phyloP scores from a whole-genome alignment of 2,888 invertebrate genomes.

The Eretmocerus hayati region DNA sequence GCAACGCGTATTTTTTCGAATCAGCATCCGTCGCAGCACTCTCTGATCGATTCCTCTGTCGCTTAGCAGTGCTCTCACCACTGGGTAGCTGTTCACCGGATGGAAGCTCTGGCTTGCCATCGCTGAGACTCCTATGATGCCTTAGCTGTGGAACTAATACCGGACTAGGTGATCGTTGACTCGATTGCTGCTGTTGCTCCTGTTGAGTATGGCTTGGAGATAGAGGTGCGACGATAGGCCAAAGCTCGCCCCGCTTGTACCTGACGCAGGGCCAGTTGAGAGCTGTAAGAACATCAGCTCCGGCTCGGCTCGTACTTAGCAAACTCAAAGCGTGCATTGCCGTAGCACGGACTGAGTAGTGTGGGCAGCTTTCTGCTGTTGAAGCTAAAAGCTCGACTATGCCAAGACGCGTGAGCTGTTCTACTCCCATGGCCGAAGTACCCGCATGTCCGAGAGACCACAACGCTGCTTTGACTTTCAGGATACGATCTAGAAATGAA shows the following conservation, averaged over 20 bases:
- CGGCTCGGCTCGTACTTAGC: constrained; percentile 74
- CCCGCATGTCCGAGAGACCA: constrained; percentile 86
- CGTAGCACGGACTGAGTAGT: constrained; percentile 84
- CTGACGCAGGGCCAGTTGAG: constrained; percentile 42
- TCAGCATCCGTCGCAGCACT: constrained; percentile 45
- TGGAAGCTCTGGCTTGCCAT: constrained; percentile 39
- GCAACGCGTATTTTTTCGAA: constrained; percentile 34
- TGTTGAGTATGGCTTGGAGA: background rate
- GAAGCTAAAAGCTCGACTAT: constrained; percentile 50
- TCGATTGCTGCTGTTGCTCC: background rate
- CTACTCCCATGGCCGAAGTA: constrained; percentile 68
- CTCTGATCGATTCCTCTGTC: constrained; percentile 43
- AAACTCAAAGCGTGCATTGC: constrained; percentile 84
- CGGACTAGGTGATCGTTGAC: constrained; percentile 37
- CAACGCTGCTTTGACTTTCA: constrained; percentile 77
- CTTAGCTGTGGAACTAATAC: constrained; percentile 20
- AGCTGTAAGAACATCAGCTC: constrained; percentile 63
- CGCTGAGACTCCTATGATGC: constrained; percentile 43
- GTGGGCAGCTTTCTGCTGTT: constrained; percentile 73
- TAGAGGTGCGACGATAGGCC: constrained; percentile 36
- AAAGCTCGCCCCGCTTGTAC: constrained; percentile 40
- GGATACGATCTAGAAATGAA: constrained; percentile 44
- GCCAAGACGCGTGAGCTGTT: constrained; percentile 58
- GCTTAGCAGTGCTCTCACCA: constrained; percentile 34
- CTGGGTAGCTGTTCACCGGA: constrained; percentile 29